Evolutionary conservation across 2,113 vertebrate species (phyloP).

Genomic region (Corythaeola cristata): DNA sequence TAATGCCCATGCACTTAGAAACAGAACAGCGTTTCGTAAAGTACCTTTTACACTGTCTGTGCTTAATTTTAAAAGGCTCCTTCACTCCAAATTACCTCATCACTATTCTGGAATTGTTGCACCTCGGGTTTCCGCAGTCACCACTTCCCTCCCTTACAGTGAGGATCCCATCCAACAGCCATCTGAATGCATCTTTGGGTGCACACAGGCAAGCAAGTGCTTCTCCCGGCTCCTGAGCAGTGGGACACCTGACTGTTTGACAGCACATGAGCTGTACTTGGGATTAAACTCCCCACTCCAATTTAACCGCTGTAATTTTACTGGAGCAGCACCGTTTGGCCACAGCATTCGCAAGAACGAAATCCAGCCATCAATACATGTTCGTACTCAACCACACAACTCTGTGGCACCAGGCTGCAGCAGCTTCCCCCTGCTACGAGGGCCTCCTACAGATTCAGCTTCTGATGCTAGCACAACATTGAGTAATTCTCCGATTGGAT

Average conservation of each 20-base stretch:
- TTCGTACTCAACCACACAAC: no score
- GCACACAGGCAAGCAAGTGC: neutral
- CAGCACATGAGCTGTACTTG: fast-evolving
- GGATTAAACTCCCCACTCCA: neutral
- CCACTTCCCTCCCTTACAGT: neutral
- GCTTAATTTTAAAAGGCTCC: slow-evolving; percentile 1
- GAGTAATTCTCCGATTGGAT: neutral
- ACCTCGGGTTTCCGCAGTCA: neutral
- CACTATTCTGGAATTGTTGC: neutral
- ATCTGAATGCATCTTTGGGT: fast-evolving
- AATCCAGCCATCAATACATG: fast-evolving
- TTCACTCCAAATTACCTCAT: neutral
- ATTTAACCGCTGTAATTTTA: neutral
- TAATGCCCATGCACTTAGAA: neutral
- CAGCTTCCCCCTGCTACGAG: neutral
- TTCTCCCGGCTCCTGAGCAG: neutral
- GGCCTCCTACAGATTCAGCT: neutral
- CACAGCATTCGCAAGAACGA: neutral
- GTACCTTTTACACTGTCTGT: neutral
- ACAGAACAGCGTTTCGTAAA: neutral
- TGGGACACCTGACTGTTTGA: neutral
- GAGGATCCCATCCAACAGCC: neutral
- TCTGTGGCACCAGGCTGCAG: neutral
- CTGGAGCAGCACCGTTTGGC: neutral
- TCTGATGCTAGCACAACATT: neutral